Conservation (phyloP, 2,113 vertebrate genomes). For the human (Homo sapiens) region GRCh38 chrX:125945001-125945500, state of each 20-base stretch:
- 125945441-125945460: too few relatives aligned
- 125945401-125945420: too few relatives aligned
- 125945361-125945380: too few relatives aligned
- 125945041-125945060: background rate
- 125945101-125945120: background rate
- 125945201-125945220: background rate
- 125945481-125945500: too few relatives aligned
- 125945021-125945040: background rate
- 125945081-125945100: background rate
- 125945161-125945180: slow-evolving; percentile 21
- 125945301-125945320: background rate
- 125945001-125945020: background rate
- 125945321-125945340: background rate
- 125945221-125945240: background rate
- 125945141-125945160: background rate
- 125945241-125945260: background rate
- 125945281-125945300: background rate
- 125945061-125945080: background rate
- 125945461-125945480: too few relatives aligned
- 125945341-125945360: too few relatives aligned
- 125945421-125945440: too few relatives aligned
- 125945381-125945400: too few relatives aligned
- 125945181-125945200: background rate
- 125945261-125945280: background rate
- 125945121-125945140: background rate